phyloP scores from a whole-genome alignment of 2,797 vertebrate species.

The Numenius phaeopus region DNA sequence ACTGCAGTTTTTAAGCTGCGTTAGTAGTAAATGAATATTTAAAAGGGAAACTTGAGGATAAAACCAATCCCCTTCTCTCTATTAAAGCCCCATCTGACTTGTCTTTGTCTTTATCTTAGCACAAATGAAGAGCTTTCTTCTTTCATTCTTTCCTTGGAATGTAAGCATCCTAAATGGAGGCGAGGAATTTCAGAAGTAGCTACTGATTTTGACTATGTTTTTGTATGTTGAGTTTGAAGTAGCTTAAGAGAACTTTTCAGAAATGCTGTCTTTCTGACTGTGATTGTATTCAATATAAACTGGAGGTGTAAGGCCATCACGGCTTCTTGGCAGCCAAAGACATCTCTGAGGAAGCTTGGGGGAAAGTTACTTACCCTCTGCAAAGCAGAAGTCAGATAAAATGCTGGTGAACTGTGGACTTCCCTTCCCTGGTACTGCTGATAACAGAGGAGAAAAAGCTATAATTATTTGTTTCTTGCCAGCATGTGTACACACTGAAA shows the following conservation, averaged over 20 bases:
- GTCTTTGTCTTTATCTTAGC: neutral
- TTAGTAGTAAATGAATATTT: neutral
- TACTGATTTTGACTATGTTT: neutral
- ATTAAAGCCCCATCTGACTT: neutral
- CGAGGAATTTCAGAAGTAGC: neutral
- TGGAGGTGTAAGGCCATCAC: rapidly evolving
- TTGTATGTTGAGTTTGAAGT: neutral
- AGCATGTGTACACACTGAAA: neutral
- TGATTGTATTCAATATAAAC: neutral
- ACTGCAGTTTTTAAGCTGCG: neutral
- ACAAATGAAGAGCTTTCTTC: neutral
- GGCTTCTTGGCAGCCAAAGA: neutral
- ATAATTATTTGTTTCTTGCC: neutral
- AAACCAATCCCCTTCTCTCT: neutral
- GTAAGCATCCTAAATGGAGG: neutral
- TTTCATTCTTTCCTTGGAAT: neutral
- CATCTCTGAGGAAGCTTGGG: neutral
- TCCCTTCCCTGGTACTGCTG: neutral
- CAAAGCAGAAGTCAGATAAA: slow-evolving; percentile 23
- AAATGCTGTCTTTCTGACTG: neutral
- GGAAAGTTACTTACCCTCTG: neutral
- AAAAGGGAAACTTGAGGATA: neutral
- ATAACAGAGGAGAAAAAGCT: neutral
- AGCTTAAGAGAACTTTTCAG: neutral
- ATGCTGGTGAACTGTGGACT: neutral